Evolutionary conservation across 2,797 vertebrate species (phyloP).

Genomic region (Sebastes itinus): DNA sequence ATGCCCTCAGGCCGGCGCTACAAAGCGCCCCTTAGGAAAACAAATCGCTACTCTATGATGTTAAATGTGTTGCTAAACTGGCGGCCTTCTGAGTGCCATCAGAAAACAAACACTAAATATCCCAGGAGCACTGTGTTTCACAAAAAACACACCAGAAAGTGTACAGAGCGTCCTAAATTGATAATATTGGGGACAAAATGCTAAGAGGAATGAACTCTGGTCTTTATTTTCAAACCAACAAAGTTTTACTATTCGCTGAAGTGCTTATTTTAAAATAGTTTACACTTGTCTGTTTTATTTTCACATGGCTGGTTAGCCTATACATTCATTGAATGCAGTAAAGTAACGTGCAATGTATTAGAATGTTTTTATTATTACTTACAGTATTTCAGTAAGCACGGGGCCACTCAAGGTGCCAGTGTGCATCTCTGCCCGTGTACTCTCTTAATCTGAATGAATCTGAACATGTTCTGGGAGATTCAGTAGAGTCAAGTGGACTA

Average conservation of each 20-base stretch:
- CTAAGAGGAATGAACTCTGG: constrained; percentile 76
- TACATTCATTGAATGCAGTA: too few species aligned
- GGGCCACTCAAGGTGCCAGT: too few species aligned
- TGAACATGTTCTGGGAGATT: neutral
- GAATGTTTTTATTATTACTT: too few species aligned
- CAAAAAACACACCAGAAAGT: constrained; percentile 56
- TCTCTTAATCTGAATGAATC: too few species aligned
- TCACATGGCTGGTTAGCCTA: too few species aligned
- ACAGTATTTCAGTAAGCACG: too few species aligned
- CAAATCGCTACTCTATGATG: too few species aligned
- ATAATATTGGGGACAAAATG: constrained; percentile 55
- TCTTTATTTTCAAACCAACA: constrained; percentile 74
- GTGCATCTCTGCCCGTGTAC: too few species aligned
- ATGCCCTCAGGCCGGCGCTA: too few species aligned
- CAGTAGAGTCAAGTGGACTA: neutral
- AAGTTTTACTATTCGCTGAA: constrained; percentile 79
- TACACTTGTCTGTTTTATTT: too few species aligned
- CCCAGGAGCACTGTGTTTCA: constrained; percentile 75
- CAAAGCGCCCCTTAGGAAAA: too few species aligned
- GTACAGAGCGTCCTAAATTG: constrained; percentile 40
- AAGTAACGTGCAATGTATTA: too few species aligned
- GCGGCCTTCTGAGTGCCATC: constrained; percentile 71
- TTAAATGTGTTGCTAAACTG: constrained; percentile 3
- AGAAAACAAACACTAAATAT: constrained; percentile 45
- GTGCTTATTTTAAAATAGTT: constrained; percentile 79